Conservation (phyloP, 2,113 vertebrate genomes). For the Pedetes capensis region DNA sequence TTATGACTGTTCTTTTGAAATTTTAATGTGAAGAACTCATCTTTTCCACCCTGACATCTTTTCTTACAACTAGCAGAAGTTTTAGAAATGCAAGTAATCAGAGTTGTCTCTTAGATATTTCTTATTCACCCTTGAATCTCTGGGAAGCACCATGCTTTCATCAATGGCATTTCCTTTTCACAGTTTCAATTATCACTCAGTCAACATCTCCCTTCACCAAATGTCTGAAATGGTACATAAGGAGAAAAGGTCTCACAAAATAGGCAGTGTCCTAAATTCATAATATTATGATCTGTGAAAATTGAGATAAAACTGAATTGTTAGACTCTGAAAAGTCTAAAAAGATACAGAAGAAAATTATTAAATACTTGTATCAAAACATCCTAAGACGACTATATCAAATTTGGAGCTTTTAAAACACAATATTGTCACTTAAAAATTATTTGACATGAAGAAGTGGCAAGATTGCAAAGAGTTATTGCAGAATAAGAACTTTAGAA, state of each 20-base stretch:
- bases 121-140: neutral
- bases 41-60: neutral
- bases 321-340: neutral
- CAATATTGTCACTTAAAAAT: neutral
- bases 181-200: neutral
- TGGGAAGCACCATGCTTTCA: neutral
- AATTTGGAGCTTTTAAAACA: neutral
- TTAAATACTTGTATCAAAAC: conserved; percentile 22
- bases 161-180: conserved; percentile 16
- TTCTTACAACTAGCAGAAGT: neutral
- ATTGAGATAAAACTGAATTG: neutral
- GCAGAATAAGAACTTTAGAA: conserved; percentile 19
- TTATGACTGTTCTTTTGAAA: neutral
- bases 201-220: neutral
- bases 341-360: neutral
- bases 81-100: neutral
- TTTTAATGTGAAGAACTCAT: neutral
- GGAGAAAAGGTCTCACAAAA: neutral
- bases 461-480: neutral
- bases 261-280: neutral
- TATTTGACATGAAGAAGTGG: neutral
- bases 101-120: neutral
- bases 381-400: neutral
- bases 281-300: neutral
- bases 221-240: conserved; percentile 8